A percentile compares a stretch with the other conserved stretches of the same genome.
Evolutionary conservation across 2,888 invertebrate species (phyloP).

Genomic region (Stomorhina lunata): DNA sequence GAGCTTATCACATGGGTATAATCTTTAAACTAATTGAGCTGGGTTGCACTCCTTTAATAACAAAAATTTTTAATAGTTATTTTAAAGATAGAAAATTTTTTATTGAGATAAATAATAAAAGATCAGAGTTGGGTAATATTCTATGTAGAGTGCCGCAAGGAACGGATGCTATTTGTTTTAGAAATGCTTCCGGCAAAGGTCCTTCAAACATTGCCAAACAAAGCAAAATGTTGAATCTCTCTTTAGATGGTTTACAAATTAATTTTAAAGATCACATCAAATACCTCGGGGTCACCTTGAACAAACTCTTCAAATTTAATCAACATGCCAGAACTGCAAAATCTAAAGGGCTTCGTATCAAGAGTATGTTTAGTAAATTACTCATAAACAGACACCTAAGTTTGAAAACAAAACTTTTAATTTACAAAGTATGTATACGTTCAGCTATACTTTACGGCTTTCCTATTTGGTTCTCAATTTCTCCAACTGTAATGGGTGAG

Average conservation of each 20-base stretch:
- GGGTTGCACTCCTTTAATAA: slow-evolving; percentile 14
- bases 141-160: slow-evolving; percentile 46
- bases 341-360: background rate
- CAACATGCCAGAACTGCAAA: background rate
- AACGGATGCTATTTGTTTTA: background rate
- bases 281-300: background rate
- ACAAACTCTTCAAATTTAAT: slow-evolving; percentile 12
- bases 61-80: background rate
- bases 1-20: background rate
- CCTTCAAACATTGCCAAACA: background rate
- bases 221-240: slow-evolving; percentile 3
- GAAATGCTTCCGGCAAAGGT: background rate
- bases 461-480: background rate
- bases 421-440: slow-evolving; percentile 16
- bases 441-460: background rate
- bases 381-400: background rate
- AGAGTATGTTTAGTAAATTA: background rate
- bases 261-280: background rate
- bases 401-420: background rate
- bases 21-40: background rate
- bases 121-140: background rate
- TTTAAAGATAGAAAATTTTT: slow-evolving; percentile 25
- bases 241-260: background rate
- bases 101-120: slow-evolving; percentile 12
- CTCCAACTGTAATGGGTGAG: background rate